Conservation (phyloP, 2,888 invertebrate species). For the Cephus nigrinus region DNA sequence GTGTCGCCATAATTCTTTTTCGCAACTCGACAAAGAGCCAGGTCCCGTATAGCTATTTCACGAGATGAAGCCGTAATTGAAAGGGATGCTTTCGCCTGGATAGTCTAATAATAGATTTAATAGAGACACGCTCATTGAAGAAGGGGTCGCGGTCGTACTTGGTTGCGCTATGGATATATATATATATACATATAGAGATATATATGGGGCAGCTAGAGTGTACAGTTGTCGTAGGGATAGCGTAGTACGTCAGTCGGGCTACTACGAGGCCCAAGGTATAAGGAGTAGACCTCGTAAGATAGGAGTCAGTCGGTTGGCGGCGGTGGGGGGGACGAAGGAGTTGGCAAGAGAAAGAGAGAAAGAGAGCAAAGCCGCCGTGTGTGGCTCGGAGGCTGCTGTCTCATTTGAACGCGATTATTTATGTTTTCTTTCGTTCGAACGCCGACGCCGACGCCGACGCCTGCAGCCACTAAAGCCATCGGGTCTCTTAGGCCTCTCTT, state of each 20-base stretch:
- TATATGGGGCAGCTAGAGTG: neutral
- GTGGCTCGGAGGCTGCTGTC: slow-evolving; percentile 56
- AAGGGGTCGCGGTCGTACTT: slow-evolving; percentile 43
- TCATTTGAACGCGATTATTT: slow-evolving; percentile 65
- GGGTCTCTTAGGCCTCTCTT: slow-evolving; percentile 41
- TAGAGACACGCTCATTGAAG: slow-evolving; percentile 66
- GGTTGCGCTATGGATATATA: neutral
- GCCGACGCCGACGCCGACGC: slow-evolving; percentile 52
- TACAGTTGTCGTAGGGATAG: neutral
- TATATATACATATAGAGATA: neutral
- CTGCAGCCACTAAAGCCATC: slow-evolving; percentile 62
- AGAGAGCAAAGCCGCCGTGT: slow-evolving; percentile 45
- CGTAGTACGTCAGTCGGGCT: neutral
- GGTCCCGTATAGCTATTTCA: slow-evolving; percentile 16
- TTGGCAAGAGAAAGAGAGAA: slow-evolving; percentile 19
- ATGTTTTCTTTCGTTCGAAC: slow-evolving; percentile 60
- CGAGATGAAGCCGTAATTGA: slow-evolving; percentile 56
- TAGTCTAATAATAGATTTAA: slow-evolving; percentile 65
- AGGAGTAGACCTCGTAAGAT: neutral
- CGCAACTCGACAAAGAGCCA: neutral
- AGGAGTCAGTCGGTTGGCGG: neutral
- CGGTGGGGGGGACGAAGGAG: slow-evolving; percentile 15
- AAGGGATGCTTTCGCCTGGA: slow-evolving; percentile 57
- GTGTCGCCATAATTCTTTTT: neutral
- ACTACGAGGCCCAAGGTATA: neutral